phyloP scores from a whole-genome alignment of 2,888 invertebrate species.

The Drosophila multiciliata region DNA sequence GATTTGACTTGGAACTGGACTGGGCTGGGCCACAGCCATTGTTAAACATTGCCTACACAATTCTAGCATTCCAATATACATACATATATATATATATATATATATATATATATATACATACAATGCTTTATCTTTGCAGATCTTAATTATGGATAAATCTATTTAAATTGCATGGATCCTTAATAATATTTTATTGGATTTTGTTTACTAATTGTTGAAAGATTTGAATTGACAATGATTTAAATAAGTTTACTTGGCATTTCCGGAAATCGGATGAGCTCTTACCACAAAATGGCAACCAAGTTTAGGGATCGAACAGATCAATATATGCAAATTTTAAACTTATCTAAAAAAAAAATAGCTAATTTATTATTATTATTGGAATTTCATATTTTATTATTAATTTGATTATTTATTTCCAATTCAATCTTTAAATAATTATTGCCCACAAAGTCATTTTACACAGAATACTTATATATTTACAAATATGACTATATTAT shows the following conservation, averaged over 20 bases:
- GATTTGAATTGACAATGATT: not conserved
- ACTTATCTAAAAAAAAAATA: conserved; percentile 28
- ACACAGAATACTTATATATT: conserved; percentile 10
- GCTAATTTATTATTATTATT: conserved; percentile 15
- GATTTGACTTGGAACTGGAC: conserved; percentile 1
- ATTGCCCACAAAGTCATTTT: conserved; percentile 67
- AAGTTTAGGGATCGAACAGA: conserved; percentile 13
- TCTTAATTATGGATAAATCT: not conserved
- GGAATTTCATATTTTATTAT: not conserved
- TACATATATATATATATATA: not conserved
- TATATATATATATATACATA: conserved; percentile 7
- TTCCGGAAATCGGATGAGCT: conserved; percentile 45
- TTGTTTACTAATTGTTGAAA: not conserved
- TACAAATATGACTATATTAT: too few species aligned
- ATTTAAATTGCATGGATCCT: not conserved
- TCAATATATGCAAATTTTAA: conserved; percentile 59
- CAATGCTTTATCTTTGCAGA: conserved; percentile 12
- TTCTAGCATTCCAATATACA: conserved; percentile 25
- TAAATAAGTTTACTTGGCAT: conserved; percentile 55
- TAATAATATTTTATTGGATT: not conserved
- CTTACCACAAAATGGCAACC: conserved; percentile 19
- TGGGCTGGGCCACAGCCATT: conserved; percentile 18
- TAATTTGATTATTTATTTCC: conserved; percentile 45
- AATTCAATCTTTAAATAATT: conserved; percentile 64
- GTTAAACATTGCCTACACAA: conserved; percentile 30